Evolutionary conservation across 2,888 invertebrate species (phyloP), one percentile per base, ranked within the genome.

Genomic region (Acrocyrtus sp.): DNA sequence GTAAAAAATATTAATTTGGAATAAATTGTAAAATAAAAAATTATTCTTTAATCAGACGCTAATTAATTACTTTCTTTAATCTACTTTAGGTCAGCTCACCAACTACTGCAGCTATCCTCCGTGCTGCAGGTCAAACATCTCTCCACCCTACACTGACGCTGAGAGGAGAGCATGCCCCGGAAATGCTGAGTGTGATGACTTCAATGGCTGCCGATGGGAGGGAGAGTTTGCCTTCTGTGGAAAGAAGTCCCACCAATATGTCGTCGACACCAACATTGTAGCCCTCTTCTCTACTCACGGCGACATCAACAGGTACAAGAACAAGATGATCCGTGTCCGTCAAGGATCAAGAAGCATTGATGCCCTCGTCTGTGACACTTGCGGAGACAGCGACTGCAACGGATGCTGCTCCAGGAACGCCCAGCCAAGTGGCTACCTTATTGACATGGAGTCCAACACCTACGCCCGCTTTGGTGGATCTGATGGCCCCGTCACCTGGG

Each of bases 371-470:
- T 72, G 48, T 39, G 72, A 72, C 53, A 45, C 17, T 2, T 72
- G 72, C 19, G 63, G 34, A 1, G 72, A 72, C 39, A 12, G 8
- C 19, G 72, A 72, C 27, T 72, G 72, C 65, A 50, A 65, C 27
- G 72, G 72, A 4, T 65, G 65, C 51, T 72, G 63, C 22, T 41
- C 63, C 2, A 17, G 48, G 12, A 65, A 72, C n/a, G 57, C 72
- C 27, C 15, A 24, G 10, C 53, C 45, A 2, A 41, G 56, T 21
- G 41, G 41, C 5, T 69, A 51, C 62, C 47, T 69, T 19, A 53
- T 69, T 29, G 70, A 70, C 21, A 56, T 70, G 39, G 70, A 70
- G 43, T 26, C 24, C 4, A 54, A 70, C 26, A 70, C 70, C 6
- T 43, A 24, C 15, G 34, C 21, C 3, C 4, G 69, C 19, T 69